Percentiles rank a stretch among this genome's conserved stretches.
Evolutionary conservation across 2,797 vertebrate genomes (phyloP).

Genomic region (Trichosurus vulpecula): DNA sequence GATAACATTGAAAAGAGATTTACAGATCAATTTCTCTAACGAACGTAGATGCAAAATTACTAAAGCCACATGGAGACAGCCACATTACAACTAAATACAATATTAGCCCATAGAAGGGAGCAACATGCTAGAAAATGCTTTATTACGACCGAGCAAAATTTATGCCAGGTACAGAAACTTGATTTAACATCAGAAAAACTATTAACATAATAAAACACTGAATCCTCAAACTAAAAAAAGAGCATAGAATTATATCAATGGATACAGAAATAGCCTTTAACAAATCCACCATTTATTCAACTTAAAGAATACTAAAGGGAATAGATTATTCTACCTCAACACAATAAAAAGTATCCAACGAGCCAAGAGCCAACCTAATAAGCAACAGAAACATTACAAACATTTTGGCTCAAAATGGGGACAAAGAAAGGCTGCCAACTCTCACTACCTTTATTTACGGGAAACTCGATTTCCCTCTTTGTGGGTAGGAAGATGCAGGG

Average conservation of each 20-base stretch:
- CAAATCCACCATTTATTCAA: neutral
- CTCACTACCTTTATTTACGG: neutral
- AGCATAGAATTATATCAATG: neutral
- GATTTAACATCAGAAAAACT: neutral
- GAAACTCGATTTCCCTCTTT: neutral
- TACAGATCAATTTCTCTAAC: neutral
- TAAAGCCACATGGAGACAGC: neutral
- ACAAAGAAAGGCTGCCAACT: neutral
- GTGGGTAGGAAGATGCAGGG: neutral
- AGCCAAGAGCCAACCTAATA: neutral
- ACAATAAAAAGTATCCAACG: neutral
- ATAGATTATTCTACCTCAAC: neutral
- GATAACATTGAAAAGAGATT: neutral
- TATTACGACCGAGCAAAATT: neutral
- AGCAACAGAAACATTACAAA: neutral
- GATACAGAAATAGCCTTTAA: neutral
- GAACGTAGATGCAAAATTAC: neutral
- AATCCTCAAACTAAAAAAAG: neutral
- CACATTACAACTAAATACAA: neutral
- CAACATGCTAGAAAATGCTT: neutral
- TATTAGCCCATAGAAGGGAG: neutral
- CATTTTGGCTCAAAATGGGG: neutral
- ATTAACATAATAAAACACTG: neutral
- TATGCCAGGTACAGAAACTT: neutral
- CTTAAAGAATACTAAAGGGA: neutral